Base-by-base conservation (phyloP, 2,888 invertebrate species). In the Troglohyphantes excavatus region DNA sequence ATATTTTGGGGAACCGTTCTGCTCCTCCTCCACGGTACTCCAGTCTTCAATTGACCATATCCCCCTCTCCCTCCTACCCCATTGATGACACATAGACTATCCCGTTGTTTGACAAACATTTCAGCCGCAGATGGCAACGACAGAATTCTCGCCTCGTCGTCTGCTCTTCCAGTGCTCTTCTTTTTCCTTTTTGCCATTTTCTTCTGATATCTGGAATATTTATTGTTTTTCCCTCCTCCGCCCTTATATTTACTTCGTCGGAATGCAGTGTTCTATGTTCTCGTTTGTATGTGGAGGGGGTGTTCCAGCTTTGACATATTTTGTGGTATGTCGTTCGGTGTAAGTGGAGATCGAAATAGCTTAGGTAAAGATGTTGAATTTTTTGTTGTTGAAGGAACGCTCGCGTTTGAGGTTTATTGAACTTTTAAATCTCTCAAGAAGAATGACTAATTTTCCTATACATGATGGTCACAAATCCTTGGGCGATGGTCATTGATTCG, bases 41-140 rank as follows among this genome's bases (percentile, higher is more conserved):
- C 53, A n/a, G 53, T 53, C n/a, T 5, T 17, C 53, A 53, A 53
- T 53, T 53, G 53, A 53, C 53, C 53, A n/a, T 53, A 53, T 53
- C 33, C 5, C 53, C 46, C 46, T 17, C 46, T 46, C 46, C 53
- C 53, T n/a, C 6, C 17, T 17, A 5, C 5, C 5, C 5, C 5
- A 11, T 11, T 13, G n/a, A n/a, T 13, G n/a, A n/a, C 17, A 53
- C 53, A 53, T n/a, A n/a, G n/a, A 13, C n/a, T 5, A 5, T n/a
- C 53, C 53, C 17, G 13, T 46, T 53, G 53, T 53, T 53, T 53
- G 53, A 53, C 53, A 53, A 53, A 53, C 53, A 53, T 53, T 53
- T 53, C 53, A 53, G 9, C 53, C 17, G 17, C 53, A 53, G 53
- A 53, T 53, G 53, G 53, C 53, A 53, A 53, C 53, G 53, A 53